Conservation (phyloP, 2,797 vertebrate species). For the Anguilla marmorata region DNA sequence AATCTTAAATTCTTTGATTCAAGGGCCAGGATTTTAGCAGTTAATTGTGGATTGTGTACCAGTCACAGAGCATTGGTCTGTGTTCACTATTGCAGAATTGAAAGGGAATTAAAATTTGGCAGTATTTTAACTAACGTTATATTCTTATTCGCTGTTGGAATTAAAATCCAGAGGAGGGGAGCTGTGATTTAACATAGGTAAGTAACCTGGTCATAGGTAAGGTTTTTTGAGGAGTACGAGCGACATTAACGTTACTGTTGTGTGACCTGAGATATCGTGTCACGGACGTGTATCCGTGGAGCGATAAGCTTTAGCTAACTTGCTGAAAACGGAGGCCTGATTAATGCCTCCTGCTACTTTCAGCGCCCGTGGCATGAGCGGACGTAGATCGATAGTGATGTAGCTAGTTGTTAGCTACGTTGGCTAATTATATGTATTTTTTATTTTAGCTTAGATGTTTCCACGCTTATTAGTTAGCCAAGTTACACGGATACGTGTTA, state of each 20-base stretch:
- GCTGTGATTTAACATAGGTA: slow-evolving; percentile 52
- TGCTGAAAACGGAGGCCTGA: slow-evolving; percentile 28
- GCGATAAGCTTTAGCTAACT: slow-evolving; percentile 12
- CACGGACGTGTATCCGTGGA: slow-evolving; percentile 37
- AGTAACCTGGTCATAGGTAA: slow-evolving; percentile 45
- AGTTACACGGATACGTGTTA: not conserved
- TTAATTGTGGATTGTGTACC: slow-evolving; percentile 65
- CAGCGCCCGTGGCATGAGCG: slow-evolving; percentile 24
- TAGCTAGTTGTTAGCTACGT: not conserved
- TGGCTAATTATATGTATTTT: not conserved
- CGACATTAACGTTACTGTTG: slow-evolving; percentile 37
- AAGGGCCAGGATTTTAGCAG: slow-evolving; percentile 78
- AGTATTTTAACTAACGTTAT: slow-evolving; percentile 19
- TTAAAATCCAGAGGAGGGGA: slow-evolving; percentile 48
- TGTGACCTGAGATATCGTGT: slow-evolving; percentile 42
- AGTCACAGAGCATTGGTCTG: slow-evolving; percentile 38
- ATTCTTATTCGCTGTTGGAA: slow-evolving; percentile 48
- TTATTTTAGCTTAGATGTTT: not conserved
- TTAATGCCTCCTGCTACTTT: slow-evolving; percentile 26
- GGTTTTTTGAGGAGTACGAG: slow-evolving; percentile 49
- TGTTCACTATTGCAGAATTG: slow-evolving; percentile 35
- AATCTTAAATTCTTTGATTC: slow-evolving; percentile 68
- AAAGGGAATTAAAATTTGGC: not conserved
- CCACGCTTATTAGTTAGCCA: not conserved
- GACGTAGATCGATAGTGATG: slow-evolving; percentile 19